Evolutionary conservation across 2,888 invertebrate species (phyloP), one percentile per base, ranked within the genome.

Genomic region (Polietes domitor): DNA sequence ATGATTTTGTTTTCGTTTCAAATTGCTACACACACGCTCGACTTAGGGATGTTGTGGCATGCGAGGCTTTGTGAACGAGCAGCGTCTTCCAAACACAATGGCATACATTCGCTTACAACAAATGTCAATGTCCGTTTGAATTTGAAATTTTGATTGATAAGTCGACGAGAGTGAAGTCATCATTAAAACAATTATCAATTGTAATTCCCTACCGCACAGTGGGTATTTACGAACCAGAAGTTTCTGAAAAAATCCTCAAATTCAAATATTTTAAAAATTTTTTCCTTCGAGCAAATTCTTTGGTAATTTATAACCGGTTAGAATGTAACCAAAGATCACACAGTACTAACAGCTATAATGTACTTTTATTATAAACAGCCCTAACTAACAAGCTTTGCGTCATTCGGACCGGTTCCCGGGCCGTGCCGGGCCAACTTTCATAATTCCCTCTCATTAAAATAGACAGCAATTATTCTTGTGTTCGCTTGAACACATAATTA

Each of bases 91-190:
- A 37, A 41, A 65, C 41, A 65, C 24, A 32, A 12, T 65, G 65
- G 37, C 65, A 37, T 21, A 61, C 37, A 65, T 65, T 65, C 19
- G 7, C 19, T 37, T 37, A 65, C 65, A 37, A n/a, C 37, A 65
- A 65, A 65, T 65, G 65, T 65, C 65, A 65, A 65, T 65, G 65
- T 37, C 65, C 65, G 37, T 65, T 65, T 41, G 21, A 65, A 21
- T n/a, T 19, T 17, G 17, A 63, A 65, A 65, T 17, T 65, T 32
- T 17, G 19, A n/a, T n/a, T n/a, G 15, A 41, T 17, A 37, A 63
- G 15, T 32, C 6, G n/a, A 47, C 47, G 47, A 47, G 15, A 12
- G 9, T 32, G 32, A n/a, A n/a, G n/a, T n/a, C n/a, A n/a, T n/a
- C n/a, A n/a, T n/a, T n/a, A n/a, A n/a, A n/a, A n/a, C n/a, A n/a